These are phyloP conservation scores for Ellobium chinense DNA, from an alignment of 2,888 invertebrate species.

Conservation along the genomic window DNA sequence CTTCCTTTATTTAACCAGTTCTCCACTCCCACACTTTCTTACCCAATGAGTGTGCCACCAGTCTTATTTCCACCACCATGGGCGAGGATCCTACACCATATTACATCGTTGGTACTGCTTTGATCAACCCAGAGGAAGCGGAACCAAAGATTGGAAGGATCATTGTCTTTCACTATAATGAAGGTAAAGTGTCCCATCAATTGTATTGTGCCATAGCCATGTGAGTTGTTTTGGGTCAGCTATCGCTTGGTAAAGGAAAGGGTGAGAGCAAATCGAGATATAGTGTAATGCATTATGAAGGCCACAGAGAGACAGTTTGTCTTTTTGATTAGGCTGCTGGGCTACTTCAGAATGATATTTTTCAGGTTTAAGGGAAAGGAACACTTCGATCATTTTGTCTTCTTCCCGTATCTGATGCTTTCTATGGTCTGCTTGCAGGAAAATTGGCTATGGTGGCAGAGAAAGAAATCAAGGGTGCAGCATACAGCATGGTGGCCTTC, in stretches of 20 bases:
- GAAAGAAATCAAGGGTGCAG: slow-evolving; percentile 97
- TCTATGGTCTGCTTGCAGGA: no score
- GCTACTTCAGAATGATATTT: no score
- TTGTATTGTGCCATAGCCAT: background rate
- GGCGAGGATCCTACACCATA: slow-evolving; percentile 95
- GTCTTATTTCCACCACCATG: slow-evolving; percentile 92
- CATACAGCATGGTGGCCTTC: slow-evolving; percentile 94
- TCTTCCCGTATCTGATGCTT: no score
- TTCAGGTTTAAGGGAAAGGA: no score
- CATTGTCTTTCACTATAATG: slow-evolving; percentile 90
- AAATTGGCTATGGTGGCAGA: slow-evolving; percentile 88
- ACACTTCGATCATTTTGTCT: no score
- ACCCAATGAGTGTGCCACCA: slow-evolving; percentile 93
- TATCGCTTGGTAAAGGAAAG: no score
- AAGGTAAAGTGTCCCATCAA: slow-evolving; percentile 81
- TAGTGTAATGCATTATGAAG: no score
- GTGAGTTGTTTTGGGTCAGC: background rate
- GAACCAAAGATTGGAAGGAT: slow-evolving; percentile 96
- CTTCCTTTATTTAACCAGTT: no score
- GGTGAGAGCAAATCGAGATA: no score
- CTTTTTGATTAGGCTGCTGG: no score
- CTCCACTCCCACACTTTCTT: slow-evolving; percentile 95
- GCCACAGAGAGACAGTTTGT: no score
- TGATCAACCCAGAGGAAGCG: slow-evolving; percentile 96
- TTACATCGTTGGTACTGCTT: slow-evolving; percentile 93